Conservation (phyloP, 1,140 invertebrate species). For the Diachasma alloeum region DNA sequence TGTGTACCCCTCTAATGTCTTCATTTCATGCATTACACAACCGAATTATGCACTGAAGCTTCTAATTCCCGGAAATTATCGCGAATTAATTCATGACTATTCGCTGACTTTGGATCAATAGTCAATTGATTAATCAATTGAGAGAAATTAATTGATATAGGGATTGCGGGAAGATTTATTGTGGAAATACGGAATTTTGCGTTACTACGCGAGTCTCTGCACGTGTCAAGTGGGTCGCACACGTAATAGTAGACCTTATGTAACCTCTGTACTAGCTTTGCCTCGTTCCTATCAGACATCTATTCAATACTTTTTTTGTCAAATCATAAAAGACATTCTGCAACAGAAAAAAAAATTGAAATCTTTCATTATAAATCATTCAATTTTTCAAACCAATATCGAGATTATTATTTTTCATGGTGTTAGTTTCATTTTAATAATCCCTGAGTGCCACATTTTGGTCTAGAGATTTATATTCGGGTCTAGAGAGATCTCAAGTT, state of each 20-base stretch:
- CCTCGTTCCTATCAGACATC: conserved; percentile 13
- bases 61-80: background rate
- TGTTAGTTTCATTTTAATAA: too few relatives aligned
- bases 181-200: conserved; percentile 17
- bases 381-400: too few relatives aligned
- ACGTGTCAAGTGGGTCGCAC: conserved; percentile 34
- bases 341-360: background rate
- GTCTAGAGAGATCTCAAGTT: too few relatives aligned
- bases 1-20: background rate
- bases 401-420: too few relatives aligned
- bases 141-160: too few relatives aligned
- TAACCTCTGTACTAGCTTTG: conserved; percentile 19
- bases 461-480: too few relatives aligned
- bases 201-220: conserved; percentile 1
- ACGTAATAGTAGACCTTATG: conserved; percentile 29
- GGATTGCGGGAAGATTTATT: too few relatives aligned
- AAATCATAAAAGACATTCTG: background rate
- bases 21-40: background rate
- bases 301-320: background rate
- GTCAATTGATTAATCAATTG: too few relatives aligned
- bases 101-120: too few relatives aligned
- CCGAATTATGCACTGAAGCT: background rate
- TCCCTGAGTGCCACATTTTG: too few relatives aligned
- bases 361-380: too few relatives aligned
- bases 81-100: too few relatives aligned